Percentiles rank a stretch among this genome's conserved stretches.
Evolutionary conservation across 2,888 invertebrate species (phyloP).

Genomic region (Cartodere bifasciata): DNA sequence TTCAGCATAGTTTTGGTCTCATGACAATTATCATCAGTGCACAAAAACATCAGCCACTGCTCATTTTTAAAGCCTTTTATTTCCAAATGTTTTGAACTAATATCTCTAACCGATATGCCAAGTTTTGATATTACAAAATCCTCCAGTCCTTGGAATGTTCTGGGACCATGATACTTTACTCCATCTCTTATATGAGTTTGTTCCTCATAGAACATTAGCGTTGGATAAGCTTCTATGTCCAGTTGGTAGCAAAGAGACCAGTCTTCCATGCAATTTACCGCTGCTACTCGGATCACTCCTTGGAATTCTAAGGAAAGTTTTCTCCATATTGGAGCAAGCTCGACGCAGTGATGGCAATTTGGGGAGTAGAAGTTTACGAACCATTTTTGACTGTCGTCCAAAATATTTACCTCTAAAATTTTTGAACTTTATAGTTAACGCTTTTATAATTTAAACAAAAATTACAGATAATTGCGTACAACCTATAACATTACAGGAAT

Average conservation of each 20-base stretch:
- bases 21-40: conserved; percentile 41
- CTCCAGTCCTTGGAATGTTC: conserved; percentile 45
- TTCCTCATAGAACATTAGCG: conserved; percentile 52
- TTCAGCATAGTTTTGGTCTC: conserved; percentile 45
- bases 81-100: conserved; percentile 33
- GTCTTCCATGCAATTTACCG: conserved; percentile 81
- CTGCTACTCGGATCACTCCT: conserved; percentile 66
- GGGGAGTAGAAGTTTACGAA: conserved; percentile 84
- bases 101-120: conserved; percentile 31
- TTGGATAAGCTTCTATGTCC: conserved; percentile 62
- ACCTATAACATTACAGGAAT: no score
- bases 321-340: conserved; percentile 71
- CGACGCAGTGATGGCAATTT: conserved; percentile 75
- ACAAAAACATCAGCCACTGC: conserved; percentile 48
- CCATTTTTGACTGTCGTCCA: conserved; percentile 54
- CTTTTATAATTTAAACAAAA: no score
- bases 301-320: conserved; percentile 62
- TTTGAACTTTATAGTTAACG: no score
- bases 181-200: conserved; percentile 44
- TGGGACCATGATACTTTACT: conserved; percentile 46
- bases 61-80: conserved; percentile 18
- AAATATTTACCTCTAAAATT: conserved; percentile 33
- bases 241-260: conserved; percentile 64
- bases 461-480: no score
- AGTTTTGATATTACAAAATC: conserved; percentile 51